Base-by-base conservation (phyloP, 2,888 invertebrate species). In the Drosophila subsilvestris region DNA sequence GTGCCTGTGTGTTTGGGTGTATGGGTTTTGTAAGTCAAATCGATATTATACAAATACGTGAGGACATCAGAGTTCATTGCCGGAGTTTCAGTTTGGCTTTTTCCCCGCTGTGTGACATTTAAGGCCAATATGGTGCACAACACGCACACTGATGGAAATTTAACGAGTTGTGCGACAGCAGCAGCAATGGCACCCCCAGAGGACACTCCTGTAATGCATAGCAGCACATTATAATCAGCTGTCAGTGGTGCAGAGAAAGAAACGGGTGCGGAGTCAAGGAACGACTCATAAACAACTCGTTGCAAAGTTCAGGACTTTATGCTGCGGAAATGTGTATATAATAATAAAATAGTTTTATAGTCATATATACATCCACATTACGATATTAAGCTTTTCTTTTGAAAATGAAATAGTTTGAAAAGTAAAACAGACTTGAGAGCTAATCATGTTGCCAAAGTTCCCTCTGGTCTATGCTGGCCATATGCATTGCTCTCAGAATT, bases 41-140 rank as follows among this genome's bases (percentile, higher is more conserved):
- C 84, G 86, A 86, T 85, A 86, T 80, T 74, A 84, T 60, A 74
- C 75, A 86, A 85, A 84, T 86, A 85, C 84, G 84, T 85, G 84
- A 85, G 84, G 80, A 81, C 86, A 86, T 86, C 86, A 86, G 86
- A 81, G 84, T 85, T 85, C 84, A 86, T 86, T 80, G 86, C 84
- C 32, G 22, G 57, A 37, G 55, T 45, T 27, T 42, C 45, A 18
- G 32, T 47, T 29, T 29, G 29, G 55, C 69, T 44, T 49, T 59
- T 50, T 47, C 57, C 76, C 55, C 65, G 62, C 62, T 67, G 58
- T 76, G 63, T 65, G 84, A 86, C 84, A 86, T 74, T 84, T 86
- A 58, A 68, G 76, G 67, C 67, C 88, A 88, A 85, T 85, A 83
- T 88, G 88, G 76, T 75, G 81, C 80, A 73, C 73, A 68, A 60